Evolutionary conservation across 2,888 invertebrate species (phyloP).

Genomic region (Thymelicus sylvestris): DNA sequence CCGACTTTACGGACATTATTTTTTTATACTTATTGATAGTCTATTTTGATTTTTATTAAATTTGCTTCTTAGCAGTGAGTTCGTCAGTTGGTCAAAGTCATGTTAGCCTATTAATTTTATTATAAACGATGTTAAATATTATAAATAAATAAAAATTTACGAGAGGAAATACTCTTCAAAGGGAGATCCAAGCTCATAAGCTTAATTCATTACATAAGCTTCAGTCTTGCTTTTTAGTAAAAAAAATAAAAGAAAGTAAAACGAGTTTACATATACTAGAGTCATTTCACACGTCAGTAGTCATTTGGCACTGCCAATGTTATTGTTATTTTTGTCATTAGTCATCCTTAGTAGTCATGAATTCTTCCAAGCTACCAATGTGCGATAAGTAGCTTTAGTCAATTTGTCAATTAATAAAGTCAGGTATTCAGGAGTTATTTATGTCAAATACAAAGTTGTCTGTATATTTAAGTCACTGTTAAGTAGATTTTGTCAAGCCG

Average conservation of each 20-base stretch:
- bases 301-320: too few species aligned
- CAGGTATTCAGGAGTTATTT: too few species aligned
- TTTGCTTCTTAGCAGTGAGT: background rate
- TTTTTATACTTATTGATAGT: background rate
- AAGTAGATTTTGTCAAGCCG: too few species aligned
- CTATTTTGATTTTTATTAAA: too few species aligned
- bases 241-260: too few species aligned
- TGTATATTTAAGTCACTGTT: too few species aligned
- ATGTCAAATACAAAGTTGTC: too few species aligned
- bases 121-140: background rate
- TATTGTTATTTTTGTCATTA: background rate
- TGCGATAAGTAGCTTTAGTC: background rate
- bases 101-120: background rate
- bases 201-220: background rate
- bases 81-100: conserved; percentile 1
- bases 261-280: too few species aligned
- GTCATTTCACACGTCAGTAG: too few species aligned
- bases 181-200: background rate
- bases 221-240: background rate
- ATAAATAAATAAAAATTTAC: background rate
- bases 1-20: too few species aligned
- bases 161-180: background rate
- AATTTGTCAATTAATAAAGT: too few species aligned
- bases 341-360: background rate
- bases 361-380: background rate